Evolutionary conservation across 2,797 vertebrate species (phyloP).

Genomic region (Silurus aristotelis): DNA sequence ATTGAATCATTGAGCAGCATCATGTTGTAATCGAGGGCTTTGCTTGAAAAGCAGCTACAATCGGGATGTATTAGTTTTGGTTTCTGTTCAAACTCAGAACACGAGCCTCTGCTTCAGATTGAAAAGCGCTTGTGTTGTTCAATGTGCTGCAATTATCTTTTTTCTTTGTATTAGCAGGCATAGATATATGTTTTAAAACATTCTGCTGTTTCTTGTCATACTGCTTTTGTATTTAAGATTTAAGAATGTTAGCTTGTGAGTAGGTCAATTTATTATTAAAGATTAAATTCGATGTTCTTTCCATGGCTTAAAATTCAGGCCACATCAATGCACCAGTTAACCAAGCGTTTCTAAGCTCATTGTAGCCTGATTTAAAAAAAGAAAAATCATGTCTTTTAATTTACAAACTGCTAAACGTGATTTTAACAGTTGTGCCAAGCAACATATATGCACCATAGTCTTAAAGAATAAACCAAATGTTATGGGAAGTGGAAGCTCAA

Average conservation of each 20-base stretch:
- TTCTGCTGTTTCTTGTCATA: neutral
- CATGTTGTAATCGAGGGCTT: neutral
- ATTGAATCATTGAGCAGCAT: neutral
- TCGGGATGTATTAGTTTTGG: neutral
- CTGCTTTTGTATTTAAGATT: neutral
- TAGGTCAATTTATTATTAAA: no score
- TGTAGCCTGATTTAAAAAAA: neutral
- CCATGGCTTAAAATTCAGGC: no score
- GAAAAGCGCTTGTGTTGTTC: neutral
- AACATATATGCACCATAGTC: neutral
- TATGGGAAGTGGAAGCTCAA: neutral
- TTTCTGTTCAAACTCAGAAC: neutral
- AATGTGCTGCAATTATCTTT: neutral
- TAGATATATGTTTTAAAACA: neutral
- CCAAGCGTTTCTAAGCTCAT: neutral
- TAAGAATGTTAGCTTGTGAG: neutral
- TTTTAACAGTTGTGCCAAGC: neutral
- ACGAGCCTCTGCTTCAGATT: neutral
- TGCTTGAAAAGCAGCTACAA: neutral
- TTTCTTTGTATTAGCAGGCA: neutral
- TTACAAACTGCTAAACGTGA: neutral
- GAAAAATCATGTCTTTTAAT: neutral
- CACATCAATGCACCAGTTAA: neutral
- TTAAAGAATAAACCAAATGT: neutral
- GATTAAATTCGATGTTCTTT: neutral